Evolutionary conservation across 2,113 vertebrate genomes (phyloP), one percentile per base, ranked within the genome.

Genomic region (Tyrannus savana): DNA sequence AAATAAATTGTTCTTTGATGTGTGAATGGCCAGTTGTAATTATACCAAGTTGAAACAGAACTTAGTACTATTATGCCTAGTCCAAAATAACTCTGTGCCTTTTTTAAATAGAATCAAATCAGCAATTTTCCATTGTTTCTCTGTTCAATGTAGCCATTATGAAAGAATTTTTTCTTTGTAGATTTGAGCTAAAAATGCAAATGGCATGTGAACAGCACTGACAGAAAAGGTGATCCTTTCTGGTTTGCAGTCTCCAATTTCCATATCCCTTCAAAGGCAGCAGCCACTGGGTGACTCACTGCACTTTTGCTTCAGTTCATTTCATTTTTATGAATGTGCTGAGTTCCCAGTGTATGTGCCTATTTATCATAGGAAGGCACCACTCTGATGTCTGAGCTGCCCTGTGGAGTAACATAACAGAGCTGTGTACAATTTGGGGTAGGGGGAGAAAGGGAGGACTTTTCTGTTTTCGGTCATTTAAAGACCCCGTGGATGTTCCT

Each of bases 1-100:
- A 87, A 91, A 80, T 77, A 80, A 87, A 96, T 84, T 88, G 37
- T 56, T 82, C 95, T 96, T 96, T 94, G 90, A 86, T 86, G 88
- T 69, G 31, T 74, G 79, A 90, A 83, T 83, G 55, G 63, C 41
- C 19, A 2, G 37, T 69, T 83, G 58, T 86, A 96, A 95, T 95
- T 93, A 89, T 5, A 67, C 75, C 35, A 37, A 77, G 71, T 35
- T 92, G 74, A 90, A 94, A 66, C 10, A 74, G 39, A 88, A 78
- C 78, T 92, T 47, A 75, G 60, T 68, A 44, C 33, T 90, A 47
- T 69, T 94, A 31, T 90, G 30, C 47, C 55, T 62, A 3, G 33
- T 83, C 63, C 71, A 87, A 71, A 93, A 67, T 47, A 67, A 71
- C 47, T 87, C 30, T 22, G 5, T 71, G 30, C 68, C 41, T 55